Conservation (phyloP, 2,113 vertebrate genomes). For the Sinosuthora webbiana region DNA sequence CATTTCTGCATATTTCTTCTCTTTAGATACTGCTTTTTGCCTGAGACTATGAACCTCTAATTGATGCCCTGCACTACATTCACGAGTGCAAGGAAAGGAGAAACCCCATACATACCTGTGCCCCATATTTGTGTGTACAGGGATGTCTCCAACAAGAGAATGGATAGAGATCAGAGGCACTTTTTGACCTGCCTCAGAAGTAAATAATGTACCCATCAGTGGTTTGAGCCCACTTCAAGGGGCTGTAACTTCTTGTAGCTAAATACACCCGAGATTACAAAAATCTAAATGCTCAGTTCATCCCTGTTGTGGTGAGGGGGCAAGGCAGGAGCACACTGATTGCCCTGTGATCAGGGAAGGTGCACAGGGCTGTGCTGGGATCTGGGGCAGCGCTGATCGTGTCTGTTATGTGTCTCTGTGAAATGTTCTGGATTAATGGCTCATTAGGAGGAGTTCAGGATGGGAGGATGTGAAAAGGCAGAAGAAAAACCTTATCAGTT, state of each 20-base stretch:
- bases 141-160: neutral
- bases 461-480: neutral
- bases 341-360: neutral
- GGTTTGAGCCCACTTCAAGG: neutral
- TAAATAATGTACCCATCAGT: neutral
- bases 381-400: neutral
- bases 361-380: neutral
- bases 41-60: neutral
- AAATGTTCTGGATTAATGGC: neutral
- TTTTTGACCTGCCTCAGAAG: neutral
- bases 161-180: neutral
- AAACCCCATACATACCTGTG: neutral
- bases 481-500: neutral
- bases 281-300: neutral
- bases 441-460: neutral
- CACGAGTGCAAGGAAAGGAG: neutral
- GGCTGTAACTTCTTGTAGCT: neutral
- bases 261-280: neutral
- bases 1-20: conserved; percentile 9
- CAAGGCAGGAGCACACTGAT: neutral
- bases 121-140: neutral
- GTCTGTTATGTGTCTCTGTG: neutral
- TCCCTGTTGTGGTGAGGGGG: fast-evolving
- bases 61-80: neutral
- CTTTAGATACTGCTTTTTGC: neutral